Conservation (phyloP, 1,140 invertebrate genomes). For the Neodiprion virginianus region DNA sequence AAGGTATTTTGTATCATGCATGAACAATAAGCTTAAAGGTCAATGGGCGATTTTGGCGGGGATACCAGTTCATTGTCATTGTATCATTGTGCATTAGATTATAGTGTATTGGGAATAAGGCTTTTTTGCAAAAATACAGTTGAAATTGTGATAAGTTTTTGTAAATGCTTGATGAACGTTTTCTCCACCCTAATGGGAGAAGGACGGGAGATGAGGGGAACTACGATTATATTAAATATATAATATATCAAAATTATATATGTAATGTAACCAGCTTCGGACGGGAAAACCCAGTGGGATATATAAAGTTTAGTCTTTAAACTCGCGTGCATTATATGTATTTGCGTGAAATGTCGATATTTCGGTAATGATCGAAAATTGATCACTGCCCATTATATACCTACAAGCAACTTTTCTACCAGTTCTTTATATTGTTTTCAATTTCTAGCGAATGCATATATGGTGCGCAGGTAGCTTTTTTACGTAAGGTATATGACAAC, state of each 20-base stretch:
- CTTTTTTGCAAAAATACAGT: conserved; percentile 51
- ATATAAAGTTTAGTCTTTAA: neutral
- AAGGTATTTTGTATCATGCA: too few species aligned
- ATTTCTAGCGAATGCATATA: neutral
- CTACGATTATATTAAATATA: neutral
- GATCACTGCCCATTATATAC: neutral
- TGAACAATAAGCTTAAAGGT: too few species aligned
- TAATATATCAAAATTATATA: neutral
- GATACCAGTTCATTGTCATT: neutral
- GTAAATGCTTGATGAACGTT: conserved; percentile 64
- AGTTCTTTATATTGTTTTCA: neutral
- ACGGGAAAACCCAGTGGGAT: conserved; percentile 5
- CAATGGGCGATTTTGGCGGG: too few species aligned
- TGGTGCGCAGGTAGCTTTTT: conserved; percentile 57
- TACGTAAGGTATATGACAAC: conserved; percentile 51
- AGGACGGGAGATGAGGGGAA: neutral
- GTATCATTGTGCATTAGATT: neutral
- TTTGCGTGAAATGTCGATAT: neutral
- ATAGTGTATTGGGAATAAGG: conserved; percentile 34
- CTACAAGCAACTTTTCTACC: neutral
- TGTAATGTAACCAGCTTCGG: conserved; percentile 37
- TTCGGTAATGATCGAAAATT: neutral
- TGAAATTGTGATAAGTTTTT: conserved; percentile 63
- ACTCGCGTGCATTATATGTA: neutral
- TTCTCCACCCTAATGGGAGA: conserved; percentile 49